A percentile compares a stretch with the other conserved stretches of the same genome.
Evolutionary conservation across 2,888 invertebrate genomes (phyloP).

Genomic region (Amphiduros pacificus): DNA sequence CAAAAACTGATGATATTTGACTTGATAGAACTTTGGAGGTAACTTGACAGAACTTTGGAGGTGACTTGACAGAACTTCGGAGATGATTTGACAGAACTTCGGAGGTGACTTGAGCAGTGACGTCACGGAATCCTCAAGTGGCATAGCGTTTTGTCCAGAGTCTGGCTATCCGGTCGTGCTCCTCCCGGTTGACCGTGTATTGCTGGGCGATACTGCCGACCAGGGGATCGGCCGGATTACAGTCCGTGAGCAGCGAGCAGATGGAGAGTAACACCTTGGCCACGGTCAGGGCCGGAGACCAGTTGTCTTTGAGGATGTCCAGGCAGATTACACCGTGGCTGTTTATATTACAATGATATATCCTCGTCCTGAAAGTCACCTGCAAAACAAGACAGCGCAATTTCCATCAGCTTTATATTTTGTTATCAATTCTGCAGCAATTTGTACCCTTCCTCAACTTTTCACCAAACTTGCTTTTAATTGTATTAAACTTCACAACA

Average conservation of each 20-base stretch:
- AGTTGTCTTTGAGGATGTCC: slow-evolving; percentile 97
- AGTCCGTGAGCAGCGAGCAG: slow-evolving; percentile 96
- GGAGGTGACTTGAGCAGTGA: too few species aligned
- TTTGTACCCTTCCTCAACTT: too few species aligned
- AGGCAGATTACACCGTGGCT: slow-evolving; percentile 97
- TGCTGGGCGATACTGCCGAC: slow-evolving; percentile 98
- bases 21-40: too few species aligned
- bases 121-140: too few species aligned
- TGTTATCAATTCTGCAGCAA: too few species aligned
- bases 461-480: too few species aligned
- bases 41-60: too few species aligned
- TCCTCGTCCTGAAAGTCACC: slow-evolving; percentile 85
- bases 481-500: too few species aligned
- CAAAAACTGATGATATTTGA: too few species aligned
- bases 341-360: slow-evolving; percentile 99
- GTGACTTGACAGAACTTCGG: too few species aligned
- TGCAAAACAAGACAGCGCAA: slow-evolving; percentile 40
- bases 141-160: slow-evolving; percentile 98
- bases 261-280: slow-evolving; percentile 96
- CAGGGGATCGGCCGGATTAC: slow-evolving; percentile 97
- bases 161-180: slow-evolving; percentile 96
- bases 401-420: too few species aligned
- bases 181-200: slow-evolving; percentile 94
- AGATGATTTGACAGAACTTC: too few species aligned
- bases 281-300: slow-evolving; percentile 98